Evolutionary conservation across 2,888 invertebrate species (phyloP).

Genomic region (Trimorus sp.): DNA sequence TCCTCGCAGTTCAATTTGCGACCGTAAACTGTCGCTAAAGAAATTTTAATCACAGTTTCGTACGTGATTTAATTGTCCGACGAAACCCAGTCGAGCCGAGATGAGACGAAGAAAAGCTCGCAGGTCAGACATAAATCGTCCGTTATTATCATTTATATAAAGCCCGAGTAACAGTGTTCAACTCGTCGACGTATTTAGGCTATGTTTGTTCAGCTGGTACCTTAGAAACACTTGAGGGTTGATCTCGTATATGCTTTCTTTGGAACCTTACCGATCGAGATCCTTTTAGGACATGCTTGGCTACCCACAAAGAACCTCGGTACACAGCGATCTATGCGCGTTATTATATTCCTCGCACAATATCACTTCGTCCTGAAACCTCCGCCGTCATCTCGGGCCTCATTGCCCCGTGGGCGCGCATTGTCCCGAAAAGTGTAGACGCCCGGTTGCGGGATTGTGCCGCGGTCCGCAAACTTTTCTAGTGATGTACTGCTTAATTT

Average conservation of each 20-base stretch:
- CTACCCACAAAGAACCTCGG: constrained; percentile 79
- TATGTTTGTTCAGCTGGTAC: constrained; percentile 81
- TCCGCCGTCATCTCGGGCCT: constrained; percentile 51
- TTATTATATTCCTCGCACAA: constrained; percentile 81
- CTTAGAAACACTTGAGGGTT: constrained; percentile 73
- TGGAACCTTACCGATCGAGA: constrained; percentile 65
- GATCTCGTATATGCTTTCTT: constrained; percentile 60
- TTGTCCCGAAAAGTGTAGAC: constrained; percentile 55
- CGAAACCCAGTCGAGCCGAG: neutral
- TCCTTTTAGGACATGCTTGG: constrained; percentile 80
- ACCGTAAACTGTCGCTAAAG: too few species aligned
- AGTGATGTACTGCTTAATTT: constrained; percentile 75
- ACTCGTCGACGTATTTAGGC: constrained; percentile 62
- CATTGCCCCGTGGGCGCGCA: constrained; percentile 57
- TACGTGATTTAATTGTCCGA: too few species aligned
- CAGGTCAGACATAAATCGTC: neutral
- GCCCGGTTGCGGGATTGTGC: constrained; percentile 51
- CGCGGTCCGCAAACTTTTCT: constrained; percentile 40
- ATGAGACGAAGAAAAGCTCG: neutral
- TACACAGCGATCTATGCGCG: constrained; percentile 74
- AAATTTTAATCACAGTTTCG: too few species aligned
- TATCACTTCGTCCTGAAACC: constrained; percentile 75
- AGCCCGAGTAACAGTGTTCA: constrained; percentile 42
- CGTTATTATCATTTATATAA: constrained; percentile 23
- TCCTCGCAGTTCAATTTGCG: too few species aligned